Evolutionary conservation across 2,888 invertebrate genomes (phyloP).

Genomic region (Philopedon plagiatum): DNA sequence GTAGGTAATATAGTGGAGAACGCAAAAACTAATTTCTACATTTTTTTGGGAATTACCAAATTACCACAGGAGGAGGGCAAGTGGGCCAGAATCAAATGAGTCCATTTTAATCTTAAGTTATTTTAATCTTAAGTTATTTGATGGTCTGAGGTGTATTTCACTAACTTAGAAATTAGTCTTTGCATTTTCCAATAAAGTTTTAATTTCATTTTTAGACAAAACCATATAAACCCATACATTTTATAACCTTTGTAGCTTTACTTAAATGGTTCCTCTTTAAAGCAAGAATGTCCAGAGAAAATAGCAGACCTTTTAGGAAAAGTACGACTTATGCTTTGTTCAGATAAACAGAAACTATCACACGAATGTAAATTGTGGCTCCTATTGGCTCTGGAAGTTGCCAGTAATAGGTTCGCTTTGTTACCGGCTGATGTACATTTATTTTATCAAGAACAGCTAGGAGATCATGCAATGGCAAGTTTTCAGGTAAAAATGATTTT

Average conservation of each 20-base stretch:
- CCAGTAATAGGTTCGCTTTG: conserved; percentile 63
- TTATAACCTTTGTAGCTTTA: conserved; percentile 62
- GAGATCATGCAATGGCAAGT: conserved; percentile 61
- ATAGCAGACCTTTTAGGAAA: conserved; percentile 63
- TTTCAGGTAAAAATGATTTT: conserved; percentile 64
- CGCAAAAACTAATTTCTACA: too few relatives aligned
- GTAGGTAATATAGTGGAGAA: too few relatives aligned
- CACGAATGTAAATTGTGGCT: conserved; percentile 65
- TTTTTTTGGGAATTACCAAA: too few relatives aligned
- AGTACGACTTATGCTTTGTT: conserved; percentile 62
- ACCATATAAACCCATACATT: background rate
- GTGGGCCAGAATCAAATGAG: too few relatives aligned
- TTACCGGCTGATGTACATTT: conserved; percentile 64
- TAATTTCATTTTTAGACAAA: conserved; percentile 7
- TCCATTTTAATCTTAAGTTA: too few relatives aligned
- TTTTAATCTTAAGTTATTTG: too few relatives aligned
- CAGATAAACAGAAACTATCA: conserved; percentile 60
- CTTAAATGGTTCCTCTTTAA: conserved; percentile 64
- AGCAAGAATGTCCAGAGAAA: conserved; percentile 58
- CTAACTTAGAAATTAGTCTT: too few relatives aligned
- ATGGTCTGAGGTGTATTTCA: too few relatives aligned
- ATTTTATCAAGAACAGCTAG: conserved; percentile 66
- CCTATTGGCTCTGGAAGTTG: conserved; percentile 67
- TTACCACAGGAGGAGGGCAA: too few relatives aligned
- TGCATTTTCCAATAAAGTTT: too few relatives aligned